phyloP scores from a whole-genome alignment of 2,888 invertebrate species.

The Nymphalis urticae region DNA sequence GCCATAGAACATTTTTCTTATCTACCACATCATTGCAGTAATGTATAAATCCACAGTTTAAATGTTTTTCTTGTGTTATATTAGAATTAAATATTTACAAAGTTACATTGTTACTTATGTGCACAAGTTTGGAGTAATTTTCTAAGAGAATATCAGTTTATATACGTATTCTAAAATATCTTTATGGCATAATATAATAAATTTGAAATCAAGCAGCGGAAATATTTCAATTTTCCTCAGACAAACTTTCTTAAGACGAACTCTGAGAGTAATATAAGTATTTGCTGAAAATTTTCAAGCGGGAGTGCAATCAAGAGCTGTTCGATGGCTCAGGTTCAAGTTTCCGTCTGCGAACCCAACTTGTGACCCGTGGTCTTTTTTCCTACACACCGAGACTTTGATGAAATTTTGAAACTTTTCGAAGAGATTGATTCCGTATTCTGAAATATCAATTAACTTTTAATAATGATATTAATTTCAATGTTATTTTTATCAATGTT shows the following conservation, averaged over 20 bases:
- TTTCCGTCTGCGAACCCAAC: conserved; percentile 58
- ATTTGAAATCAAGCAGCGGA: conserved; percentile 12
- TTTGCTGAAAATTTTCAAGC: conserved; percentile 63
- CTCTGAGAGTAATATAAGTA: conserved; percentile 48
- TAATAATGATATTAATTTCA: neutral
- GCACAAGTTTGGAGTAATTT: too few species aligned
- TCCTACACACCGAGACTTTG: conserved; percentile 60
- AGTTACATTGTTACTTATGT: too few species aligned
- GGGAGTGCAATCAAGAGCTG: conserved; percentile 68
- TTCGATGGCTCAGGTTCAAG: conserved; percentile 63
- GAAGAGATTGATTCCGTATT: conserved; percentile 55
- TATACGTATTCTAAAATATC: neutral
- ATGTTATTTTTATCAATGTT: neutral
- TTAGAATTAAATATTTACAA: too few species aligned
- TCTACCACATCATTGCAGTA: too few species aligned
- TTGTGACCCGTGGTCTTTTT: conserved; percentile 60
- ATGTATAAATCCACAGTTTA: too few species aligned
- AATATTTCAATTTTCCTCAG: conserved; percentile 34
- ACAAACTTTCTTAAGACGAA: conserved; percentile 30
- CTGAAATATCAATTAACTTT: conserved; percentile 23
- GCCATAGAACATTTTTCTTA: too few species aligned
- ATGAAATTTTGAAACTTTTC: conserved; percentile 70
- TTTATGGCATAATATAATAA: neutral
- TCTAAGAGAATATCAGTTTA: too few species aligned
- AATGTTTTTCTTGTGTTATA: too few species aligned